A percentile compares a stretch with the other conserved stretches of the same genome.
phyloP scores from a whole-genome alignment of 2,797 vertebrate genomes.

The Vultur gryphus region DNA sequence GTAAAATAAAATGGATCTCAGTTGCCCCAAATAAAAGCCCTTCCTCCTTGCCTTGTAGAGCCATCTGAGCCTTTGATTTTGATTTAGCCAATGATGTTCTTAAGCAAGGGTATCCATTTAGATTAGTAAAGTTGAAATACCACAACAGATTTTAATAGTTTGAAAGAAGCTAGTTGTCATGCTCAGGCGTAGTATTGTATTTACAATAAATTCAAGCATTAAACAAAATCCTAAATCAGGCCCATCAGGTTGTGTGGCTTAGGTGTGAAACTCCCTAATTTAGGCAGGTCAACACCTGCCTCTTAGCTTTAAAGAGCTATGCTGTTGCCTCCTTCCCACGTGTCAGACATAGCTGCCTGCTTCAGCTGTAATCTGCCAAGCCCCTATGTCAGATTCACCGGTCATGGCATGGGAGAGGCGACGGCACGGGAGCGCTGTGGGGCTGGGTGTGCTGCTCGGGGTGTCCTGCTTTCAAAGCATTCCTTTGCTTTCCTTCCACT shows the following conservation, averaged over 20 bases:
- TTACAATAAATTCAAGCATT: neutral
- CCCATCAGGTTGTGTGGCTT: neutral
- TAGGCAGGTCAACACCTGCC: neutral
- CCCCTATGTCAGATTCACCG: rapidly evolving
- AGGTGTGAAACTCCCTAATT: neutral
- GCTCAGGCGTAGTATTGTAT: neutral
- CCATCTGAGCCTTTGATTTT: neutral
- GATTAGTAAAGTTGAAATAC: neutral
- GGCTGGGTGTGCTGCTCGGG: neutral
- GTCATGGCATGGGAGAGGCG: neutral
- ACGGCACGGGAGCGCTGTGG: neutral
- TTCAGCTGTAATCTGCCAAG: neutral
- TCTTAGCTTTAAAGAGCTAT: neutral
- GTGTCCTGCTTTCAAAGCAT: neutral
- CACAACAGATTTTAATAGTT: neutral
- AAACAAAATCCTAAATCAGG: neutral
- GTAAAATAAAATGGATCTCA: neutral
- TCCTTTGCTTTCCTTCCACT: neutral
- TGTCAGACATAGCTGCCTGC: neutral
- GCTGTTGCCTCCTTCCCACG: neutral
- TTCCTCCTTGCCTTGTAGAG: neutral
- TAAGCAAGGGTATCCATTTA: neutral
- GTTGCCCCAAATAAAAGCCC: neutral
- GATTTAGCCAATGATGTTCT: neutral
- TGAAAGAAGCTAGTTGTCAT: neutral